These are phyloP conservation scores for Pampus argenteus DNA, from an alignment of 2,797 vertebrate species.

Conservation along the genomic window DNA sequence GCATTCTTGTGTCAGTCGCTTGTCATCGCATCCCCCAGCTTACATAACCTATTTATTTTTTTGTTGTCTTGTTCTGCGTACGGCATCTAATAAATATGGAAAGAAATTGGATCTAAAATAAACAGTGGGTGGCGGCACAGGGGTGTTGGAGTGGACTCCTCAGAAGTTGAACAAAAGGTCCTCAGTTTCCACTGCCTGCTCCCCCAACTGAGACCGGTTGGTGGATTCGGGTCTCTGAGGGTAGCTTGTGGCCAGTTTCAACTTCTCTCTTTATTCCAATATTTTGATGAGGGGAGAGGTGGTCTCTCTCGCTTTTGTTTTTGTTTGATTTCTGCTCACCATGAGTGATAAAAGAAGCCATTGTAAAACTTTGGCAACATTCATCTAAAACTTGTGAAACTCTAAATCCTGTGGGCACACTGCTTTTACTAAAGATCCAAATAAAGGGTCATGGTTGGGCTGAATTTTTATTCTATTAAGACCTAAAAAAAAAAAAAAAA, in stretches of 20 bases:
- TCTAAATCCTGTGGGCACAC: constrained; percentile 39
- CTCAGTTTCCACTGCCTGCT: constrained; percentile 66
- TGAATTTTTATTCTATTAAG: constrained; percentile 18
- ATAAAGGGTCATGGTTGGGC: constrained; percentile 12
- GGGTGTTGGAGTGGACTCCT: constrained; percentile 46
- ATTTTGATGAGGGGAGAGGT: constrained; percentile 53
- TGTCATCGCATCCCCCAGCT: constrained; percentile 29
- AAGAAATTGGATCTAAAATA: constrained; percentile 73
- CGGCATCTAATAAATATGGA: constrained; percentile 67
- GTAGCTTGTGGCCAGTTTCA: constrained; percentile 51
- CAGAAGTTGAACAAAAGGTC: constrained; percentile 66
- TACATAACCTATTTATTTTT: constrained; percentile 44
- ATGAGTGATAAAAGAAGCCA: constrained; percentile 56
- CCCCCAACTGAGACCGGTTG: constrained; percentile 50
- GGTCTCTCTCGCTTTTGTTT: constrained; percentile 49
- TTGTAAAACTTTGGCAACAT: constrained; percentile 58
- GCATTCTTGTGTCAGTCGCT: constrained; percentile 32
- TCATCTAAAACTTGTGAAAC: constrained; percentile 29
- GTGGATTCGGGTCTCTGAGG: constrained; percentile 58
- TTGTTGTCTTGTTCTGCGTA: constrained; percentile 30
- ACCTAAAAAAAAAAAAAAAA: constrained; percentile 5
- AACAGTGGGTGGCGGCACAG: constrained; percentile 38
- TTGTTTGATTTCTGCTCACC: constrained; percentile 46
- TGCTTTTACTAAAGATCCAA: constrained; percentile 26
- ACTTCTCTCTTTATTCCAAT: constrained; percentile 44